Evolutionary conservation across 2,888 invertebrate species (phyloP).

Genomic region (Macrophya annulata): DNA sequence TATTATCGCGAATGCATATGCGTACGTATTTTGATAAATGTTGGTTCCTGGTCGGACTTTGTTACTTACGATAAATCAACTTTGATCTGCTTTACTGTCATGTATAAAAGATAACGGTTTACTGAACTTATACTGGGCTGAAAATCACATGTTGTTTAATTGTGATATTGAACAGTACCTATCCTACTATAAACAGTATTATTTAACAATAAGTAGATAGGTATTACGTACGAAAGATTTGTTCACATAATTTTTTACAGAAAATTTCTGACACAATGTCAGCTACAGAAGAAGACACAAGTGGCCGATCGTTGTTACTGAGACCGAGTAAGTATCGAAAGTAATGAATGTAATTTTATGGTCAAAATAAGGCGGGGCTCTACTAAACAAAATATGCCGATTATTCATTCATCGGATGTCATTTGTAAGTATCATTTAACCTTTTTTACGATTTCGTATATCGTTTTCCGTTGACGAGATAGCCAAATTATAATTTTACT

Average conservation of each 20-base stretch:
- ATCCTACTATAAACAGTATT: background rate
- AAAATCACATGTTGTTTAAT: background rate
- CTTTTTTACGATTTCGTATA: too few species aligned
- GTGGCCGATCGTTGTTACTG: background rate
- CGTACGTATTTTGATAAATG: background rate
- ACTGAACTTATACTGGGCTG: background rate
- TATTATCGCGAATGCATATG: too few species aligned
- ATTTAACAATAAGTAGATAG: background rate
- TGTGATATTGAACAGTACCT: background rate
- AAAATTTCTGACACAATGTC: background rate
- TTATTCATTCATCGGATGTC: too few species aligned
- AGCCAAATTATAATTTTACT: too few species aligned
- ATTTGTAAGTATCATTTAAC: too few species aligned
- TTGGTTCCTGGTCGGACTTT: background rate
- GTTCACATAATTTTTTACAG: background rate
- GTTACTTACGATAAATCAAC: background rate
- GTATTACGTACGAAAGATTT: background rate
- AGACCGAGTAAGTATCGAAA: slow-evolving; percentile 9
- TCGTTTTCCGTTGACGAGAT: too few species aligned
- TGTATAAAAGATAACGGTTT: background rate
- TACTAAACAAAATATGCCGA: too few species aligned
- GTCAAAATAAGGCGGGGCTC: background rate
- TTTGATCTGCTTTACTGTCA: slow-evolving; percentile 10
- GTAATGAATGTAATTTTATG: background rate
- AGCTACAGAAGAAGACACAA: background rate